Evolutionary conservation across 2,888 invertebrate species (phyloP).

Genomic region (Eupithecia pulchellata): DNA sequence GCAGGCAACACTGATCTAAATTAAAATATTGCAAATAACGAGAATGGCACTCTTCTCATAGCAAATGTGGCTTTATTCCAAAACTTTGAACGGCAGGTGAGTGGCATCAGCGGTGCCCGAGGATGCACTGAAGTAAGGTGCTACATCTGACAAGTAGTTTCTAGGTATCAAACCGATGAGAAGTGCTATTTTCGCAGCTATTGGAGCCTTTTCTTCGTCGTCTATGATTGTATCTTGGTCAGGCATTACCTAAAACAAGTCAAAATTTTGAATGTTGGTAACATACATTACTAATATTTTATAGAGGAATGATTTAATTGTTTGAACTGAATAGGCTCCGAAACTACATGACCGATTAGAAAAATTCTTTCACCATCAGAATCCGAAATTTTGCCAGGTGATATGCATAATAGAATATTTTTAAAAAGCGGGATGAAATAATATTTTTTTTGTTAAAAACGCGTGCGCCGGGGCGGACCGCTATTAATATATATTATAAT

Average conservation of each 20-base stretch:
- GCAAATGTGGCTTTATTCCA: conserved; percentile 58
- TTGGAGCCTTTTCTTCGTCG: conserved; percentile 80
- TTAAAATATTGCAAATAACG: background rate
- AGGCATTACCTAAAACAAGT: conserved; percentile 89
- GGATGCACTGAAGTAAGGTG: conserved; percentile 70
- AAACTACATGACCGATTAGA: too few species aligned
- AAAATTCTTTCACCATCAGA: too few species aligned
- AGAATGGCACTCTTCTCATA: background rate
- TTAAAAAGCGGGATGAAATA: too few species aligned
- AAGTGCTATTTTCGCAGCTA: conserved; percentile 85
- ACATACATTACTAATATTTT: too few species aligned
- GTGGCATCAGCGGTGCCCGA: conserved; percentile 64
- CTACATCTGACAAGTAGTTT: conserved; percentile 73
- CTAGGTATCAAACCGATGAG: conserved; percentile 83
- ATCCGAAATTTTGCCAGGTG: too few species aligned
- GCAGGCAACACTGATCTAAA: conserved; percentile 30
- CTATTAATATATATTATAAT: too few species aligned
- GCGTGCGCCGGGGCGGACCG: too few species aligned
- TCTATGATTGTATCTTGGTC: conserved; percentile 87
- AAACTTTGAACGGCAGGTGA: conserved; percentile 73
- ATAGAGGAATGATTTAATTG: too few species aligned
- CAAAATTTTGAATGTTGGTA: background rate
- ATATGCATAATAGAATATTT: too few species aligned
- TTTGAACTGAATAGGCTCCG: too few species aligned
- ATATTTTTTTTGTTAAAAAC: too few species aligned